Percentiles rank a stretch among this genome's conserved stretches.
phyloP scores from a whole-genome alignment of 2,797 vertebrate genomes.

The Trichosurus vulpecula region DNA sequence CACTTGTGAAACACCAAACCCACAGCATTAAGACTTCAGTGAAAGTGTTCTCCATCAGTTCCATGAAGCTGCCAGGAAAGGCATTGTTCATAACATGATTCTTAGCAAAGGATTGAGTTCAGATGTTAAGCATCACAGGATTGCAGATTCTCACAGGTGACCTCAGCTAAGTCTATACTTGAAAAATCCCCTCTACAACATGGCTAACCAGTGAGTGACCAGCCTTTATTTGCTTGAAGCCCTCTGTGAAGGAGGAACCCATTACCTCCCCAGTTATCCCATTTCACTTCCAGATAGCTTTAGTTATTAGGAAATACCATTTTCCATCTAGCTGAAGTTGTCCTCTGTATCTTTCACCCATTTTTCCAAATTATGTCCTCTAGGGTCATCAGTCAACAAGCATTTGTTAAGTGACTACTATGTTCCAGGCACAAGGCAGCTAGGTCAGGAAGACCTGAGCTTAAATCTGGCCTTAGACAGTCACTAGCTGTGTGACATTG shows the following conservation, averaged over 20 bases:
- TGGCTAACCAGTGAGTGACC: neutral
- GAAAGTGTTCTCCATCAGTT: neutral
- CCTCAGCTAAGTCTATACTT: neutral
- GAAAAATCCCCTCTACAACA: neutral
- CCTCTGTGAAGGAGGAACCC: neutral
- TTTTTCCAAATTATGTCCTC: neutral
- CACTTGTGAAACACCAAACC: constrained; percentile 12
- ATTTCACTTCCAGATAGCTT: neutral
- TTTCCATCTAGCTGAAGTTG: neutral
- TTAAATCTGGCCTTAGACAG: neutral
- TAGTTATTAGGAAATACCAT: neutral
- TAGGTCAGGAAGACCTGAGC: neutral
- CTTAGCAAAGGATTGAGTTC: constrained; percentile 34
- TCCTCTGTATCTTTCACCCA: neutral
- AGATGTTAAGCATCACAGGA: neutral
- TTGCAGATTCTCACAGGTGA: neutral
- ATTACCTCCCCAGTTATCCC: neutral
- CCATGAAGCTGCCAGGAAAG: constrained; percentile 27
- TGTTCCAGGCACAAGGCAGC: neutral
- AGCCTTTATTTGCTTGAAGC: neutral
- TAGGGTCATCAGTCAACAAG: neutral
- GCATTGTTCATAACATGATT: constrained; percentile 38
- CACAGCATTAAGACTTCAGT: neutral
- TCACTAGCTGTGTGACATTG: neutral
- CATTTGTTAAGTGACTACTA: neutral